Evolutionary conservation across 35 echinoderm and acorn worm genomes (phyloP), one percentile per base, ranked within the genome.

Genomic region (Ophioderma brevispina): DNA sequence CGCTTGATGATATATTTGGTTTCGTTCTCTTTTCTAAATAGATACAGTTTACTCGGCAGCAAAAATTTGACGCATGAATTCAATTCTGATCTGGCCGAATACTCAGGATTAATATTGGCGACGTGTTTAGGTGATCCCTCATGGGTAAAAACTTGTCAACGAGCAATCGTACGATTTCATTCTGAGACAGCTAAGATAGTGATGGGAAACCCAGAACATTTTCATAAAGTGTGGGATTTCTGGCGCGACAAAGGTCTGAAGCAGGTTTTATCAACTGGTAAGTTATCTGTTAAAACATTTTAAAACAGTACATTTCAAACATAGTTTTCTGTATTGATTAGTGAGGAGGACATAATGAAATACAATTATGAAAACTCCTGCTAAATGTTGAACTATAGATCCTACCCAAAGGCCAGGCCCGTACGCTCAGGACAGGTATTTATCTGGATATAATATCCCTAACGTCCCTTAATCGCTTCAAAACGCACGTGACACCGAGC

Each of bases 151-250:
- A 25, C 59, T 8, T 70, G 59, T 70, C 59, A 70, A 70, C 59
- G 59, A 15, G 59, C 59, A 70, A 25, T 70, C 6, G 2, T 2
- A 70, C 15, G 59, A 25, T 70, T 70, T 52, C 10, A 70, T 2
- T 70, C 59, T 2, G n/a, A 70, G 10, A 25, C 59, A 18, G 10
- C 59, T 25, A 18, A 6, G n/a, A 6, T 82, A 31, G 13, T 81
- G 46, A 79, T 75, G 13, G 80, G 50, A 37, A 36, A 70, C 35
- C 81, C 80, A 23, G 85, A 33, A n/a, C 85, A 87, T 77, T 87
- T 76, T 36, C 56, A 64, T 38, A 37, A 76, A n/a, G 40, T 87
- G 2, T 87, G 85, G 85, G 85, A 87, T 76, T 87, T 87, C 85
- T 87, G 85, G 85, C 50, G 38, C 31, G 11, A 39, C 6, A 87